Evolutionary conservation across 2,797 vertebrate genomes (phyloP).

Genomic region (Molossus alvarezi): DNA sequence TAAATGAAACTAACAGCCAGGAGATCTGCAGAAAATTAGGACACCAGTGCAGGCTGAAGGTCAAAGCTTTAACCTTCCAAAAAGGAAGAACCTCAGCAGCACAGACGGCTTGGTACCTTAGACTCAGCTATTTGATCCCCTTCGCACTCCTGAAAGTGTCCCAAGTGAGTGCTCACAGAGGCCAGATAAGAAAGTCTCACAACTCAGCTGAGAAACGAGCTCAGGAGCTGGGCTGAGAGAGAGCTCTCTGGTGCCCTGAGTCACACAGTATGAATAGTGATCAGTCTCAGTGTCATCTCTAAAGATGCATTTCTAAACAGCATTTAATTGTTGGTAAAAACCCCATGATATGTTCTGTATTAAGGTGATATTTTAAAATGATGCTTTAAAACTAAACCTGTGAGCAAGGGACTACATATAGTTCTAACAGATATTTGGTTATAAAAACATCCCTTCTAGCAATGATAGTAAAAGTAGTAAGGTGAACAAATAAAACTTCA

Average conservation of each 20-base stretch:
- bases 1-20: neutral
- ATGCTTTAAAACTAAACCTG: neutral
- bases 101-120: neutral
- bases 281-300: neutral
- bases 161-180: neutral
- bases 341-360: neutral
- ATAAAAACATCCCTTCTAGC: neutral
- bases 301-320: neutral
- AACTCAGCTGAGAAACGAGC: neutral
- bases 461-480: constrained; percentile 24
- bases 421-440: constrained; percentile 28
- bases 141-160: neutral
- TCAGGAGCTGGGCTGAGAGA: neutral
- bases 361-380: neutral
- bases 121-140: neutral
- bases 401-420: neutral
- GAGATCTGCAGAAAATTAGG: neutral
- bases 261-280: neutral
- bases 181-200: neutral
- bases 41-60: neutral
- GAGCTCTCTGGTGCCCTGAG: neutral
- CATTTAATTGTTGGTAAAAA: neutral
- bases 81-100: neutral
- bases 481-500: neutral
- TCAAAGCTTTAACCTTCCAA: neutral